A percentile compares a stretch with the other conserved stretches of the same genome.
Conservation (phyloP, 2,113 vertebrate genomes). For the Mobula hypostoma region DNA sequence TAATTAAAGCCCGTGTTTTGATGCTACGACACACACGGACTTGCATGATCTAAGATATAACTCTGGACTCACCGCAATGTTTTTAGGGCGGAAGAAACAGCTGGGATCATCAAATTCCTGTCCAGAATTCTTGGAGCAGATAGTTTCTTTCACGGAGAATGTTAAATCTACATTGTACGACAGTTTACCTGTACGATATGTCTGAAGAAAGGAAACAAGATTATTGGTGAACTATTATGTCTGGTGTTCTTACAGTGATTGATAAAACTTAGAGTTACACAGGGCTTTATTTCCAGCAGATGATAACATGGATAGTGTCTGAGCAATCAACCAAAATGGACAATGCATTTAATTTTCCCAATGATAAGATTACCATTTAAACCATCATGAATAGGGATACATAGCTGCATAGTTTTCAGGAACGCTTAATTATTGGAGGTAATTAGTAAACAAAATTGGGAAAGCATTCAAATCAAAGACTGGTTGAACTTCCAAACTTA, state of each 20-base stretch:
- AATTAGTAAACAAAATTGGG: no score
- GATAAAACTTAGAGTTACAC: neutral
- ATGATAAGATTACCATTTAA: neutral
- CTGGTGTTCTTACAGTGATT: neutral
- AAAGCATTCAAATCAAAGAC: no score
- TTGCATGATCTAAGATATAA: neutral
- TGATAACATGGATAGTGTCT: neutral
- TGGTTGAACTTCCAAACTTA: no score
- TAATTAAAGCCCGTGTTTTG: neutral
- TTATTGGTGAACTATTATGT: neutral
- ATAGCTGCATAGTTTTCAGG: no score
- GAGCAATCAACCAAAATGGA: neutral
- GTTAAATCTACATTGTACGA: neutral
- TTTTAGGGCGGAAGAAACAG: neutral
- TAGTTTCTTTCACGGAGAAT: constrained; percentile 16
- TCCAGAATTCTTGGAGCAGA: constrained; percentile 34
- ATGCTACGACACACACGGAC: neutral
- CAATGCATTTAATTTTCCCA: neutral
- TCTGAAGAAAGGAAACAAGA: neutral
- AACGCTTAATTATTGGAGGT: no score
- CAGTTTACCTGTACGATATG: neutral
- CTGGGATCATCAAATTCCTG: constrained; percentile 27
- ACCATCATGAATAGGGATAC: no score
- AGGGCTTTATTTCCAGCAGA: neutral
- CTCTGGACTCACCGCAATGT: neutral